Percentiles rank a stretch among this genome's conserved stretches.
Evolutionary conservation across 2,797 vertebrate genomes (phyloP).

Genomic region (Jordanella pulchra): DNA sequence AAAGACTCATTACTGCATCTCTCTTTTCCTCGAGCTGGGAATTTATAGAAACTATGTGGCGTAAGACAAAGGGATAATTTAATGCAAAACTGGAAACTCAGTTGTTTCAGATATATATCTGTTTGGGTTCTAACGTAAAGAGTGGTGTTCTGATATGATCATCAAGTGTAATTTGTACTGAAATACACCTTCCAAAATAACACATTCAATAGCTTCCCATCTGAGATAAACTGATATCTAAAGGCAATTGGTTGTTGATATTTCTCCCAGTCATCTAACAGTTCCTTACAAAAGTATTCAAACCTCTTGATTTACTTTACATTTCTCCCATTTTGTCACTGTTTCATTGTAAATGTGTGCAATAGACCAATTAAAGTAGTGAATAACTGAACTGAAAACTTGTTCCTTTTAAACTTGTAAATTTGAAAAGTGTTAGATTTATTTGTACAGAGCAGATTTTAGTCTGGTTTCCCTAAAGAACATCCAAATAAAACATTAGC

Average conservation of each 20-base stretch:
- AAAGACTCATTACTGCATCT: conserved; percentile 7
- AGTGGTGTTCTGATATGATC: not conserved
- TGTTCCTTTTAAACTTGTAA: too few species aligned
- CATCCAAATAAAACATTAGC: too few species aligned
- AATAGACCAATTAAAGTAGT: not conserved
- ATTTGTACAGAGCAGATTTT: too few species aligned
- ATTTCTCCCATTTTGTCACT: not conserved
- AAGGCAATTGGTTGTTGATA: not conserved
- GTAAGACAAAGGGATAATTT: conserved; percentile 14
- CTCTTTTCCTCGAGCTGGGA: conserved; percentile 13
- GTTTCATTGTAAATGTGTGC: not conserved
- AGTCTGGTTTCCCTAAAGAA: too few species aligned
- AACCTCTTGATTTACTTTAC: not conserved
- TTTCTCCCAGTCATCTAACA: not conserved
- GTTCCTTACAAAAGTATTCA: not conserved
- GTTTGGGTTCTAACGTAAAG: not conserved
- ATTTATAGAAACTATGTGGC: conserved; percentile 8
- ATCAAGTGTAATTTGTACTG: not conserved
- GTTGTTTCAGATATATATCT: not conserved
- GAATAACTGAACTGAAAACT: not conserved
- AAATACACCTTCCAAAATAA: not conserved
- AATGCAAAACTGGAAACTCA: not conserved
- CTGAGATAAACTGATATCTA: not conserved
- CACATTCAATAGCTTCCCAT: not conserved
- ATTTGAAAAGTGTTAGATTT: too few species aligned